phyloP scores from a whole-genome alignment of 2,888 invertebrate genomes.

The Griposia aprilina region DNA sequence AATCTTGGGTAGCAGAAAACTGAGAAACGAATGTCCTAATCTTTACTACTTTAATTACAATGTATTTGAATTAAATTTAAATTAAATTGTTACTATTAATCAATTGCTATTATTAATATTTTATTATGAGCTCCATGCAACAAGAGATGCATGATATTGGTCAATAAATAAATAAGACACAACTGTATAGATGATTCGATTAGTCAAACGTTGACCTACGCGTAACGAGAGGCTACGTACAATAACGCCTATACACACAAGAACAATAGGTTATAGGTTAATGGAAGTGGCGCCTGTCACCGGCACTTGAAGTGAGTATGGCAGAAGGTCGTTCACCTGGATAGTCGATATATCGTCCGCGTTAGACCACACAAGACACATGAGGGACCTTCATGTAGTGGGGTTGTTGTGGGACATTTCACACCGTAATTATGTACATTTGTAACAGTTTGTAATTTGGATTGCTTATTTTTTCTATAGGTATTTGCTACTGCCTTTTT shows the following conservation, averaged over 20 bases:
- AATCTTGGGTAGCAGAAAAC: too few relatives aligned
- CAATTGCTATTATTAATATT: too few relatives aligned
- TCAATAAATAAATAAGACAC: neutral
- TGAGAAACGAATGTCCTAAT: too few relatives aligned
- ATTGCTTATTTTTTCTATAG: neutral
- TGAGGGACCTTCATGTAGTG: neutral
- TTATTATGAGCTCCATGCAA: neutral
- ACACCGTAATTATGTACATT: neutral
- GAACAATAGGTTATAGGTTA: constrained; percentile 2
- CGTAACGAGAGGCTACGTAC: neutral
- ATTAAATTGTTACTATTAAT: too few relatives aligned
- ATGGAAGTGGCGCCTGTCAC: constrained; percentile 1
- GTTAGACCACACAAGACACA: neutral
- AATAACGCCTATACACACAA: neutral
- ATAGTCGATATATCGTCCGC: neutral
- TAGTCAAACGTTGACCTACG: neutral
- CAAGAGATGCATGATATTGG: neutral
- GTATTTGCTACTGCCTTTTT: neutral
- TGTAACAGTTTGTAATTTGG: neutral
- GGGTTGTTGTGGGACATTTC: neutral
- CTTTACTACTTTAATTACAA: too few relatives aligned
- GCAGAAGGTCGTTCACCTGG: constrained; percentile 9
- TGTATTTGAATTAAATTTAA: too few relatives aligned
- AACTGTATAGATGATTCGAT: neutral
- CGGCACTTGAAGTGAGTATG: neutral